Conservation (phyloP, 2,113 vertebrate genomes). For the Mobula hypostoma region DNA sequence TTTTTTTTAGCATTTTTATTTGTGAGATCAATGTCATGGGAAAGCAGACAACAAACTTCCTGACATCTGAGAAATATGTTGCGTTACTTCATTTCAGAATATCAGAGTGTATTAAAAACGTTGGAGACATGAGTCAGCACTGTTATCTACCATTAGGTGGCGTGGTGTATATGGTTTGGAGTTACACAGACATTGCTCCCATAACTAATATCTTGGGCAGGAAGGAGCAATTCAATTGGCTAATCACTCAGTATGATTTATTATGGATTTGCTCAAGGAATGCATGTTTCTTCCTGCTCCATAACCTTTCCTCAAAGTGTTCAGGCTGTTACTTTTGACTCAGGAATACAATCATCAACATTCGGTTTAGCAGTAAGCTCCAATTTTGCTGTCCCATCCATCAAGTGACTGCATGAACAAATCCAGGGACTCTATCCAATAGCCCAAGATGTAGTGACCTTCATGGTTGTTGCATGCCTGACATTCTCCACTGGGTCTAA, state of each 20-base stretch:
- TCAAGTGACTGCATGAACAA: slow-evolving; percentile 27
- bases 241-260: slow-evolving; percentile 12
- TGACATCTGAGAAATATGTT: background rate
- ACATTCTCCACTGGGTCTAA: slow-evolving; percentile 26
- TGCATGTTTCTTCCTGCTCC: slow-evolving; percentile 8
- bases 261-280: background rate
- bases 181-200: background rate
- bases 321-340: slow-evolving; percentile 28
- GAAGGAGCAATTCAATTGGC: background rate
- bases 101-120: background rate
- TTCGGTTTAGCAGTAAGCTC: slow-evolving; percentile 7
- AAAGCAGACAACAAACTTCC: background rate
- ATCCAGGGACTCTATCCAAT: slow-evolving; percentile 20
- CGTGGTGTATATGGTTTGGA: background rate
- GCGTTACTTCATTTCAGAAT: background rate
- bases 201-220: background rate
- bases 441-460: slow-evolving; percentile 27
- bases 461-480: slow-evolving; percentile 12
- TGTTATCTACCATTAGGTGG: background rate
- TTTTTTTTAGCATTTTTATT: background rate
- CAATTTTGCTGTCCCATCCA: slow-evolving; percentile 27
- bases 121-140: background rate
- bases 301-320: slow-evolving; percentile 25
- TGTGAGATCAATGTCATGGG: background rate
- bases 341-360: slow-evolving; percentile 30